phyloP scores from a whole-genome alignment of 2,888 invertebrate genomes.

The Branchellion lobata region DNA sequence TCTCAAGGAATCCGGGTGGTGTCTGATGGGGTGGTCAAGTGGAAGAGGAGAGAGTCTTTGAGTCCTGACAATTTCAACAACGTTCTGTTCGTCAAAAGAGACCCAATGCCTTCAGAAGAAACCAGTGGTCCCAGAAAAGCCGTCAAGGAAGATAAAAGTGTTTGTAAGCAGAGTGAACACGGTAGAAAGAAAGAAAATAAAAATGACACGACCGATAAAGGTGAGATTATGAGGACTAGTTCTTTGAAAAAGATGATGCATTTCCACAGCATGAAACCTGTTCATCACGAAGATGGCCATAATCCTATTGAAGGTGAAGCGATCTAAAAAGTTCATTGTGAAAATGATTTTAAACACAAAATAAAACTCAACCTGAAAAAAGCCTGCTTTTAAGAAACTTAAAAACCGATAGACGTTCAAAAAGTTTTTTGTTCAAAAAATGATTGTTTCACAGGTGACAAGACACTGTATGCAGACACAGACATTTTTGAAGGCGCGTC shows the following conservation, averaged over 20 bases:
- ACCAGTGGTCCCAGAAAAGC: background rate
- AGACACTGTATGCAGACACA: no score
- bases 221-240: constrained; percentile 22
- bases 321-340: no score
- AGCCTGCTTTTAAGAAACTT: no score
- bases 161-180: background rate
- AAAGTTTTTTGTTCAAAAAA: no score
- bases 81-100: constrained; percentile 1
- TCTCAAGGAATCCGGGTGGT: background rate
- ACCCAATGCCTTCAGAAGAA: background rate
- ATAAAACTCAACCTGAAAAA: no score
- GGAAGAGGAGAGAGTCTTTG: constrained; percentile 35
- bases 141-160: background rate
- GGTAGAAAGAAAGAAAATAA: background rate
- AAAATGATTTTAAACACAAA: no score
- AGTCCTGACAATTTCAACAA: constrained; percentile 39
- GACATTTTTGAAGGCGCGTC: no score
- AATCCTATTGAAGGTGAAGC: background rate
- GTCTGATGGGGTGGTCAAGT: constrained; percentile 39
- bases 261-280: constrained; percentile 33
- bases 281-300: constrained; percentile 9
- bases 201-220: background rate
- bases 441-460: no score
- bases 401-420: no score
- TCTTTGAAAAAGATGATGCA: constrained; percentile 42